Conservation (phyloP, 2,797 vertebrate species). For the Oophaga sylvatica region DNA sequence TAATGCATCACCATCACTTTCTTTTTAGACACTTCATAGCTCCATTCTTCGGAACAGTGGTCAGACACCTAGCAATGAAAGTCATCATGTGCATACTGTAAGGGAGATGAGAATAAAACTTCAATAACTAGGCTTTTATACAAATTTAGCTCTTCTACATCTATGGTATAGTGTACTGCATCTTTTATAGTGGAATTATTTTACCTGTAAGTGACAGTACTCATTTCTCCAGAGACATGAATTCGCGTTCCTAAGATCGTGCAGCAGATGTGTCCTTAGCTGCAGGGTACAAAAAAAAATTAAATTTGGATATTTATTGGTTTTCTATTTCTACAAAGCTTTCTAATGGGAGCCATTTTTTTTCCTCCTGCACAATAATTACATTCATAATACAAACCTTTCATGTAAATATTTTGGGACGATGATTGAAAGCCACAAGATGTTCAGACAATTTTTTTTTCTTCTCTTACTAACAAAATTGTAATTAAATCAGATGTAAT, state of each 20-base stretch:
- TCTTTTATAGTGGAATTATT: neutral
- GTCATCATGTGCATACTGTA: too few relatives aligned
- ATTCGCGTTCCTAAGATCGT: neutral
- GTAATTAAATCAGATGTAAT: constrained; percentile 61
- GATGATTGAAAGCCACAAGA: constrained; percentile 59
- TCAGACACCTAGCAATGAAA: too few relatives aligned
- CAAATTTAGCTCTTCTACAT: neutral
- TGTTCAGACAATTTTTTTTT: constrained; percentile 45
- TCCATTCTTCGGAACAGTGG: too few relatives aligned
- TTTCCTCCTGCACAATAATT: constrained; percentile 48
- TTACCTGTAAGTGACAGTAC: neutral
- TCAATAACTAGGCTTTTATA: too few relatives aligned
- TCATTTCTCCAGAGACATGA: neutral
- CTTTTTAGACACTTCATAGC: too few relatives aligned
- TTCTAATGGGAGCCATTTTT: constrained; percentile 41
- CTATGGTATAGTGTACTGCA: neutral
- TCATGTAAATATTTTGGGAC: constrained; percentile 59
- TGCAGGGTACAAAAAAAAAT: neutral
- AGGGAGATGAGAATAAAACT: too few relatives aligned
- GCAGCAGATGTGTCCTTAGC: constrained; percentile 22
- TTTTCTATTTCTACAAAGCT: constrained; percentile 4
- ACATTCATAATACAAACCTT: constrained; percentile 48
- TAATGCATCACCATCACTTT: too few relatives aligned
- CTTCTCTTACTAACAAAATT: constrained; percentile 51
- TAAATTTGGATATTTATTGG: constrained; percentile 13